Evolutionary conservation across 1,140 invertebrate genomes (phyloP).

Genomic region (Trypoxylus dichotomus): DNA sequence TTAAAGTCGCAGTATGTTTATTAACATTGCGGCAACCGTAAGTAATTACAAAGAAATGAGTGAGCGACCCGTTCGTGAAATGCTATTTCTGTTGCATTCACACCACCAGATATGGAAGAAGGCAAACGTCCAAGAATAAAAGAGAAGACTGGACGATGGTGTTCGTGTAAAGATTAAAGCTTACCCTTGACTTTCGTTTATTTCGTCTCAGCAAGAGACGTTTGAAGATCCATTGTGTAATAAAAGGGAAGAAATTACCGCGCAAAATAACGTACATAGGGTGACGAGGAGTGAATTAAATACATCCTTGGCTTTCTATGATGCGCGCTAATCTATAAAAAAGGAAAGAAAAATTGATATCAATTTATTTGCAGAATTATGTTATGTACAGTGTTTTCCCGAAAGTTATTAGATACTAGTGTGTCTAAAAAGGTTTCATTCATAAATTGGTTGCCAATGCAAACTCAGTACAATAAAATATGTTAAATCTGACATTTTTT

Average conservation of each 20-base stretch:
- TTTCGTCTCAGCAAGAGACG: background rate
- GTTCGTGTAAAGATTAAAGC: background rate
- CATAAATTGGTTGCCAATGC: too few relatives aligned
- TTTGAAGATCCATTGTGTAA: background rate
- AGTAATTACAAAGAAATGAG: conserved; percentile 7
- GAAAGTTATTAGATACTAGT: too few relatives aligned
- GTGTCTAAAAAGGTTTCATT: too few relatives aligned
- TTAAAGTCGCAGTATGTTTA: background rate
- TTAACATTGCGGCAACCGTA: conserved; percentile 5
- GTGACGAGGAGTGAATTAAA: too few relatives aligned
- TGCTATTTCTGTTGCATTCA: conserved; percentile 6
- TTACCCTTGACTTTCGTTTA: background rate
- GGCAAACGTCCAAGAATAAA: background rate
- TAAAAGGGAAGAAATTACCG: background rate
- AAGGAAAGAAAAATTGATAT: too few relatives aligned
- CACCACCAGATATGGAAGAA: background rate
- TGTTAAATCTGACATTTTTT: too few relatives aligned
- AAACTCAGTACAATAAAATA: too few relatives aligned
- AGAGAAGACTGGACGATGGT: background rate
- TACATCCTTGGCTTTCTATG: too few relatives aligned
- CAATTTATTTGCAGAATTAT: too few relatives aligned
- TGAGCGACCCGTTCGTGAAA: background rate
- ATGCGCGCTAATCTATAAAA: too few relatives aligned
- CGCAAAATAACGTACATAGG: background rate
- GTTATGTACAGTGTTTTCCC: too few relatives aligned